Base-by-base conservation (phyloP, 23 tunicate genomes). In the Trididemnum miniatum region DNA sequence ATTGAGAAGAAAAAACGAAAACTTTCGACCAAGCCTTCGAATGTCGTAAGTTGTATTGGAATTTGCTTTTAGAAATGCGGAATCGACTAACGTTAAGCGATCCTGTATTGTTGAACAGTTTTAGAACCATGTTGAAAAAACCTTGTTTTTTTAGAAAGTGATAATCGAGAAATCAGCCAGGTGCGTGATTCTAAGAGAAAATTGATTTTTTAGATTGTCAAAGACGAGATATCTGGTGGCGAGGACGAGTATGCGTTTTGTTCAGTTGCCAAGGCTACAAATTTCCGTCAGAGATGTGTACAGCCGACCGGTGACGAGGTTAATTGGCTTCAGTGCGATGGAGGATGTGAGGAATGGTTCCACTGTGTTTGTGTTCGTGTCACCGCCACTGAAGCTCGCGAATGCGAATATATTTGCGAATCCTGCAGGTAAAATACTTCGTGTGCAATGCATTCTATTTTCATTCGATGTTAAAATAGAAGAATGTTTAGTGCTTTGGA, bases 261-360 rank as follows among this genome's bases (percentile, higher is more conserved):
- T 63, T 85, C 93, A 27, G 89, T 88, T 1, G 79, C 59, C 18
- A 59, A 24, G 9, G 94, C 83, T 28, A 93, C 90, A 20, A 65
- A 51, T 1, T 87, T 87, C 31, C 63, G 75, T 12, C 80, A 71
- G 34, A 33, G 51, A 24, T 88, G 93, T 52, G 50, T 69, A 69
- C 95, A 85, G 67, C 95, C 95, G 28, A 44, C 81, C 33, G 98
- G 98, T 30, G 88, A 95, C 50, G 89, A 95, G 77, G 98, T 89
- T 32, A 84, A 89, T 72, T 95, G 98, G 98, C 71, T 95, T 34
- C 91, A 89, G 36, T 95, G 98, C 52, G 98, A 95, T 66, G 98
- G 93, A 0, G 92, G 92, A 24, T 95, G 98, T 30, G 95, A 85
- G 75, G 88, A 80, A 63, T 95, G 98, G 98, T 95, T 89, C 31